Conservation (phyloP, 2,888 invertebrate species). For the Tuta absoluta region DNA sequence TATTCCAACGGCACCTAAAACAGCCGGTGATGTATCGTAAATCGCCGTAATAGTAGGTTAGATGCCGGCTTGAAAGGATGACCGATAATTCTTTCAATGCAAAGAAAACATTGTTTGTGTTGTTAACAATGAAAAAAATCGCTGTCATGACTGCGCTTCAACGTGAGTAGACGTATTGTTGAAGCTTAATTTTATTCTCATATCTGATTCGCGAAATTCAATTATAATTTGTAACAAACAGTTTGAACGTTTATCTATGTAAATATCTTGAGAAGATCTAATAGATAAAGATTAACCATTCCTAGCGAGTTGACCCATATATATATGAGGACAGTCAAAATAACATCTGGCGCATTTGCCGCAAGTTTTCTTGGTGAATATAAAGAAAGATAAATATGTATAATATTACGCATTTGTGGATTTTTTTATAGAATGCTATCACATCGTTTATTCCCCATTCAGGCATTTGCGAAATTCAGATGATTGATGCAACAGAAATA, state of each 20-base stretch:
- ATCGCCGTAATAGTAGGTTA: slow-evolving; percentile 46
- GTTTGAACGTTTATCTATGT: neutral
- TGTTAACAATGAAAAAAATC: slow-evolving; percentile 59
- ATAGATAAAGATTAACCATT: neutral
- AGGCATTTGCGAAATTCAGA: too few relatives aligned
- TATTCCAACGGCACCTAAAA: slow-evolving; percentile 48
- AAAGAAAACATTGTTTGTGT: slow-evolving; percentile 74
- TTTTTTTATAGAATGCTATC: too few relatives aligned
- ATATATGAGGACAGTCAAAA: neutral
- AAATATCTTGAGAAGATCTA: neutral
- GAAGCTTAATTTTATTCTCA: neutral
- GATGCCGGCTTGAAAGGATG: slow-evolving; percentile 77
- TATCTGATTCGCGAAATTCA: slow-evolving; percentile 1
- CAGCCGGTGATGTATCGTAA: slow-evolving; percentile 61
- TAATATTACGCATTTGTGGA: too few relatives aligned
- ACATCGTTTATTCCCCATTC: too few relatives aligned
- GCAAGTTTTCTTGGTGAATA: neutral
- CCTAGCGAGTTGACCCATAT: neutral
- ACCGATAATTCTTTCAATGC: slow-evolving; percentile 77
- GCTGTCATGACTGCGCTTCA: slow-evolving; percentile 58
- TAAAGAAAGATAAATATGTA: too few relatives aligned
- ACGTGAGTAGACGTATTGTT: neutral
- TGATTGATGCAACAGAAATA: neutral
- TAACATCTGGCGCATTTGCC: neutral
- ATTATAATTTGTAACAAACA: neutral